phyloP scores from a whole-genome alignment of 2,797 vertebrate genomes.

The Potorous gilbertii region DNA sequence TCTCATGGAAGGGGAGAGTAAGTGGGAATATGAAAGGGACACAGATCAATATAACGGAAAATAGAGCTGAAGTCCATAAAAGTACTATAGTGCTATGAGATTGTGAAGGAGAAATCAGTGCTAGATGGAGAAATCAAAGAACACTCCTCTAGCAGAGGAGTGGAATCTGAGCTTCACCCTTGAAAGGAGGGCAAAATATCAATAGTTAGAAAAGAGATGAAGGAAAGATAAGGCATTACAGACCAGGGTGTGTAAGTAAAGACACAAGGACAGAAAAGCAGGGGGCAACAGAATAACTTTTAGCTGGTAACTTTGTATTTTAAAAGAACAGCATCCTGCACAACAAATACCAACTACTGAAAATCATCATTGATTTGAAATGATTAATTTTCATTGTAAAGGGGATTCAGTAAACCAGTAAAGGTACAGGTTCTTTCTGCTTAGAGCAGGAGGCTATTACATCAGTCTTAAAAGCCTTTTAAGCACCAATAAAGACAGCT shows the following conservation, averaged over 20 bases:
- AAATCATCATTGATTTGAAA: conserved; percentile 50
- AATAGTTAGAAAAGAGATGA: neutral
- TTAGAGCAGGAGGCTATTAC: conserved; percentile 27
- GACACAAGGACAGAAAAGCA: neutral
- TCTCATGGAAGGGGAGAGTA: neutral
- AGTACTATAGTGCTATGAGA: neutral
- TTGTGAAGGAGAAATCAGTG: neutral
- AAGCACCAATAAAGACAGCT: neutral
- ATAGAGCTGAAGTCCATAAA: neutral
- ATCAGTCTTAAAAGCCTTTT: neutral
- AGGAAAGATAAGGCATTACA: neutral
- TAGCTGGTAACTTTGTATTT: neutral
- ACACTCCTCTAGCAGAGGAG: neutral
- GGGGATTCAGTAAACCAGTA: neutral
- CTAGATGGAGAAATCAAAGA: neutral
- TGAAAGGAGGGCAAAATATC: neutral
- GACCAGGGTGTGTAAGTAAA: neutral
- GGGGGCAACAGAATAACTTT: neutral
- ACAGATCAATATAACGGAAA: neutral
- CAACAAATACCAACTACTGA: neutral
- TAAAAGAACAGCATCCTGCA: neutral
- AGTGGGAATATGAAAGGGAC: neutral
- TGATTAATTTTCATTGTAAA: conserved; percentile 49
- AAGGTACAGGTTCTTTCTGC: conserved; percentile 24
- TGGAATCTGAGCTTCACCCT: neutral